These are phyloP conservation scores for Tuta absoluta DNA, from an alignment of 2,888 invertebrate species.

Conservation along the genomic window DNA sequence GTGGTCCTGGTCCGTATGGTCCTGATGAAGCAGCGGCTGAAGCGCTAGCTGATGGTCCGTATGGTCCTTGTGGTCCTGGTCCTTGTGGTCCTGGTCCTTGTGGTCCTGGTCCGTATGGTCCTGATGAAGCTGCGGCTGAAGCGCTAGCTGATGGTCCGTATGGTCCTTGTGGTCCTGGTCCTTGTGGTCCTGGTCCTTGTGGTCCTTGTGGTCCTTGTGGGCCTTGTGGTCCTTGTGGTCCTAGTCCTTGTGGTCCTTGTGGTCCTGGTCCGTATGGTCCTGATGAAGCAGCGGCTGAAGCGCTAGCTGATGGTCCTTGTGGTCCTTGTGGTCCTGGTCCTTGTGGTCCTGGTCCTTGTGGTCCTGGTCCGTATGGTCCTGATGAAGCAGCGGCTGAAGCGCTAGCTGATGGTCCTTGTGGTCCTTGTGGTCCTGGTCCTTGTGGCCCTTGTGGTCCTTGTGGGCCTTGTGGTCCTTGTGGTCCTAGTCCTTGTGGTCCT, in stretches of 20 bases:
- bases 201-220: conserved; percentile 18
- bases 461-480: neutral
- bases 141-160: conserved; percentile 23
- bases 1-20: conserved; percentile 6
- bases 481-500: conserved; percentile 11
- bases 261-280: conserved; percentile 28
- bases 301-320: conserved; percentile 5
- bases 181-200: conserved; percentile 12
- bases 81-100: conserved; percentile 24
- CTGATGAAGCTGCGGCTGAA: neutral
- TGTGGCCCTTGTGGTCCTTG: conserved; percentile 25
- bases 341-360: neutral
- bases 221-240: conserved; percentile 10
- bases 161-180: conserved; percentile 23
- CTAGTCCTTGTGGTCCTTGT: conserved; percentile 12
- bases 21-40: too few relatives aligned
- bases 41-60: conserved; percentile 10
- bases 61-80: neutral
- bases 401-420: conserved; percentile 12
- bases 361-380: conserved; percentile 25
- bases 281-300: conserved; percentile 10
- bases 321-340: conserved; percentile 30
- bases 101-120: conserved; percentile 23
- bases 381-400: conserved; percentile 18
- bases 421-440: too few relatives aligned